Conservation (phyloP, 2,113 vertebrate genomes). For the Etia nguti region DNA sequence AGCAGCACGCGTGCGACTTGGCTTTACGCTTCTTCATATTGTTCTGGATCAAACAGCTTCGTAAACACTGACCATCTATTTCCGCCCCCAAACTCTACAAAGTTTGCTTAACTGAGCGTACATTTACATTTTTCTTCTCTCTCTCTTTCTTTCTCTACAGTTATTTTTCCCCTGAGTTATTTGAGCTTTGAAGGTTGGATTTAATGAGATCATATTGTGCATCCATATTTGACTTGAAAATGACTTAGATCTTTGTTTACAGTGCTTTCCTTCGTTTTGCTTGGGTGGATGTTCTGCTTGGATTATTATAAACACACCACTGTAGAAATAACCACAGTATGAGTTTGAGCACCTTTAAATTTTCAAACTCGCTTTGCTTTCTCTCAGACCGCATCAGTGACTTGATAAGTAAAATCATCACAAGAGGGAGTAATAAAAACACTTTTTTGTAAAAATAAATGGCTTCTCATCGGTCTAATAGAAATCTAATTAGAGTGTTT, state of each 20-base stretch:
- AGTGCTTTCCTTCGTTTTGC: background rate
- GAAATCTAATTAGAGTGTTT: background rate
- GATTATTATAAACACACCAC: background rate
- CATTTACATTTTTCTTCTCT: background rate
- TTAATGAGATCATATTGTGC: constrained; percentile 5
- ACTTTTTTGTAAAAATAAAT: background rate
- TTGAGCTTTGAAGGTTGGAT: background rate
- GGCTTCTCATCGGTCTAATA: background rate
- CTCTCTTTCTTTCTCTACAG: background rate
- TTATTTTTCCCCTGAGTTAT: background rate
- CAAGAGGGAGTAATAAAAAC: fast-evolving
- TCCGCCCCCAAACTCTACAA: background rate
- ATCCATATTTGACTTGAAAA: constrained; percentile 2
- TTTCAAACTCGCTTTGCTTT: background rate
- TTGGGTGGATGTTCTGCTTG: background rate
- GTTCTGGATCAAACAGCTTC: background rate
- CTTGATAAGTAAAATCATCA: background rate
- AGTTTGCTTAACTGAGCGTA: background rate
- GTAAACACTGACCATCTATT: background rate
- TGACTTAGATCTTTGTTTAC: background rate
- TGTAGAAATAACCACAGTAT: background rate
- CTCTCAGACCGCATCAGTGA: background rate
- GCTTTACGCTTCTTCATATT: background rate
- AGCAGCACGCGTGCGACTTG: background rate
- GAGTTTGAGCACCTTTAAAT: background rate